Base-by-base conservation (phyloP, 1,140 invertebrate genomes). In the Aleiodes sp. region DNA sequence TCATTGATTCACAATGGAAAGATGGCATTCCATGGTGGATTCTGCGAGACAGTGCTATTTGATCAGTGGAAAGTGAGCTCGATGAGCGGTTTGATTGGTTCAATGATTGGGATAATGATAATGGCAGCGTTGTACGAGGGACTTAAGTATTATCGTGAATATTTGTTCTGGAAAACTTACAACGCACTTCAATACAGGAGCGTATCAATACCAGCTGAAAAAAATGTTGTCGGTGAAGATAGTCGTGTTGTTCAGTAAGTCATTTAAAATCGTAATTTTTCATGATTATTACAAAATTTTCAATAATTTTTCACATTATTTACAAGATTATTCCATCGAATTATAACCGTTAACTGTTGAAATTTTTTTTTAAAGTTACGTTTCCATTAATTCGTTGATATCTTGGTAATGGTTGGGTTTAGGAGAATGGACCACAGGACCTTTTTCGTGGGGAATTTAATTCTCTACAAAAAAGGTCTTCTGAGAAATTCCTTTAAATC, bases 81-180 rank as follows among this genome's bases (percentile, higher is more conserved):
- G 2, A 83, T 91, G n/a, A 88, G 90, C 35, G 91, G 93, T 29
- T 87, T 98, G 65, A 87, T 96, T 33, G 94, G 92, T 0, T 96
- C 95, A 0, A 92, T 94, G 82, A 88, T 97, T 43, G 94, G 91
- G 28, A 94, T 97, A 37, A 93, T 97, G 78, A 87, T 97, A 39
- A 90, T 96, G 82, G 94, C 92, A 0, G 88, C 94, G 8, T 86
- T 97, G 14, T 98, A 97, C 80, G 96, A 98, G 86, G 95, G 94
- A 12, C 88, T 98, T 0, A 98, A 98, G 84, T 96, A 95, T 85
- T 96, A 94, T 78, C 90, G 93, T 70, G 93, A 95, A 85, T 92
- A 92, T 84, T 84, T 94, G 26, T 91, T 94, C 78, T 94, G 93
- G 93, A 93, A 91, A 84, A 92, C 92, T 0, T 94, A 94, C 78